These are phyloP conservation scores for Porites evermanni DNA, from an alignment of 92 coral and sea anemone species.

Conservation along the genomic window DNA sequence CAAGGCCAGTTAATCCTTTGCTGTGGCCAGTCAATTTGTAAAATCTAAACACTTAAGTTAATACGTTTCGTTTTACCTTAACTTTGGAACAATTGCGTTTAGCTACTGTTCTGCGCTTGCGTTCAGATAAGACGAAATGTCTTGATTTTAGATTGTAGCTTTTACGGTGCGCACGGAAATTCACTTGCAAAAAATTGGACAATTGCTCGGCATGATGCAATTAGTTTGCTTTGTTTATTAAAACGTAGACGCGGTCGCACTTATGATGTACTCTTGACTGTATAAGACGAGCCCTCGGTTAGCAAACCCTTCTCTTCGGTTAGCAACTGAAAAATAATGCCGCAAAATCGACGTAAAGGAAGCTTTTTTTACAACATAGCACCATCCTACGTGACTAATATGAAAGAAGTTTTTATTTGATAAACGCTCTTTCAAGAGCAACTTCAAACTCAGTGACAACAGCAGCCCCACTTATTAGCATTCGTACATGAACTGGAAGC, in stretches of 20 bases:
- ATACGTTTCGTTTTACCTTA: background rate
- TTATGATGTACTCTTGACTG: too few species aligned
- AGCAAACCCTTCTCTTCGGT: too few species aligned
- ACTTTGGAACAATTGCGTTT: too few species aligned
- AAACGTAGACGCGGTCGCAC: too few species aligned
- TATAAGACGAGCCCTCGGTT: too few species aligned
- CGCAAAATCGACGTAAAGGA: background rate
- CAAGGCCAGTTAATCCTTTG: background rate
- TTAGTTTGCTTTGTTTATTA: background rate
- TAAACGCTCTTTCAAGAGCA: background rate
- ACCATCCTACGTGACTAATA: background rate
- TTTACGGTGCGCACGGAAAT: background rate
- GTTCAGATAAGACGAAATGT: too few species aligned
- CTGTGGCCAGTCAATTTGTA: background rate
- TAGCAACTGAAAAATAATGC: too few species aligned
- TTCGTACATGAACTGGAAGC: background rate
- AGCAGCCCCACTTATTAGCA: background rate
- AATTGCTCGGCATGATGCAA: background rate
- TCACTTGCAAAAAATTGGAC: background rate
- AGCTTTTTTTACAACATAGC: background rate
- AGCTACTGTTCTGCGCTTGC: too few species aligned
- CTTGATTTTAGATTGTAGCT: too few species aligned
- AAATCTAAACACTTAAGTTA: background rate
- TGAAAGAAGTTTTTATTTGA: background rate
- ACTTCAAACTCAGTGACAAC: conserved; percentile 19